Percentiles rank a stretch among this genome's conserved stretches.
Conservation (phyloP, 2,888 invertebrate genomes). For the Syrphus vitripennis region DNA sequence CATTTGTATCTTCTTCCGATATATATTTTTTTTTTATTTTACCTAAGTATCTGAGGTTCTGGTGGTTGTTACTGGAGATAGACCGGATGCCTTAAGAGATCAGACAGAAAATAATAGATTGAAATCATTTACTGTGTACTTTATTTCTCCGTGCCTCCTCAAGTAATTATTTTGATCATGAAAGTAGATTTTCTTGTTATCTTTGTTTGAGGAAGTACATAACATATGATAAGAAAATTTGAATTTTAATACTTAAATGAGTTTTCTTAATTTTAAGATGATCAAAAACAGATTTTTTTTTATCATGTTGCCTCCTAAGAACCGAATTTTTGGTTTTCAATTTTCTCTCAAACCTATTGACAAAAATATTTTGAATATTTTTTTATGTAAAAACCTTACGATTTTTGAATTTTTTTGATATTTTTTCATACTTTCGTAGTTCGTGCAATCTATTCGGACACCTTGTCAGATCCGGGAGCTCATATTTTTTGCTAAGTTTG, state of each 20-base stretch:
- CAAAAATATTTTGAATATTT: too few species aligned
- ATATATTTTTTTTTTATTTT: neutral
- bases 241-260: neutral
- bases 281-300: too few species aligned
- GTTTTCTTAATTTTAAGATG: neutral
- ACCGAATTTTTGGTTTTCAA: too few species aligned
- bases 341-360: too few species aligned
- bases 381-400: too few species aligned
- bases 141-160: neutral
- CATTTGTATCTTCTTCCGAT: neutral
- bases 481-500: too few species aligned
- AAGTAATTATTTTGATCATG: conserved; percentile 13
- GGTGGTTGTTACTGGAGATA: neutral
- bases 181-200: neutral
- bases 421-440: too few species aligned
- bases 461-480: too few species aligned
- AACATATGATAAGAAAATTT: neutral
- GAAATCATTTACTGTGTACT: neutral
- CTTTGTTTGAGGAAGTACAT: neutral
- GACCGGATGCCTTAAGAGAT: neutral
- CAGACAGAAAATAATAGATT: neutral
- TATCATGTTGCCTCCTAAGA: too few species aligned
- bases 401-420: too few species aligned
- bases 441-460: too few species aligned
- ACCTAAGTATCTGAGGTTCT: neutral